Evolutionary conservation across 2,113 vertebrate genomes (phyloP), one percentile per base, ranked within the genome.

Genomic region (Albula glossodonta): DNA sequence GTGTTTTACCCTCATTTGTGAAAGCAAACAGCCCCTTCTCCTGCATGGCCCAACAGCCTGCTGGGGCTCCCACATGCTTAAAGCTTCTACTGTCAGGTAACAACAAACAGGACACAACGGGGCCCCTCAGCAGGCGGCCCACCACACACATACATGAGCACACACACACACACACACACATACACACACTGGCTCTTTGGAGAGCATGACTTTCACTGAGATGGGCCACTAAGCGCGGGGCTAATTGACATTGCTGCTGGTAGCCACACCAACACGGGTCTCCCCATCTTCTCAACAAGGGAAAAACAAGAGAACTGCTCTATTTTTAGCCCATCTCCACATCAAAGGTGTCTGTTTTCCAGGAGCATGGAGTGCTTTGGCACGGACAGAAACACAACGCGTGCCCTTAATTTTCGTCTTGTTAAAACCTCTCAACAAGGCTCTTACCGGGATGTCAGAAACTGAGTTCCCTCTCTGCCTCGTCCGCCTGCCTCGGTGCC

Each of bases 331-430:
- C 83, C 51, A 74, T 90, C 92, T 90, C 90, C 89, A 92, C 92
- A 95, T 95, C 93, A 94, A 95, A 95, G 88, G 60, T 70, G 88
- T 87, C 83, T 90, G 93, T 94, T 41, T 95, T 94, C 87, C 81
- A 94, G 92, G 91, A 95, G 94, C 93, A 90, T 90, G 91, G 3
- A 19, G 15, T 22, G 89, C 83, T 82, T 91, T 92, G 85, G 85
- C 25, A 25, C 84, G 88, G 89, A 87, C 92, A 91, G 90, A 89
- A 93, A 56, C 93, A 90, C 91, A 93, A 93, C 91, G 93, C 31
- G 91, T 89, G 83, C 86, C 90, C 91, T 94, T 94, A 84, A 89
- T 94, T 90, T 88, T 92, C 91, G 93, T 93, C 92, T 93, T 93
- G 89, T 93, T 93, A 93, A 92, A 78, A 74, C 89, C 88, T 92